A percentile compares a stretch with the other conserved stretches of the same genome.
These are phyloP conservation scores for Notolabrus celidotus DNA, from an alignment of 2,797 vertebrate genomes.

Conservation along the genomic window DNA sequence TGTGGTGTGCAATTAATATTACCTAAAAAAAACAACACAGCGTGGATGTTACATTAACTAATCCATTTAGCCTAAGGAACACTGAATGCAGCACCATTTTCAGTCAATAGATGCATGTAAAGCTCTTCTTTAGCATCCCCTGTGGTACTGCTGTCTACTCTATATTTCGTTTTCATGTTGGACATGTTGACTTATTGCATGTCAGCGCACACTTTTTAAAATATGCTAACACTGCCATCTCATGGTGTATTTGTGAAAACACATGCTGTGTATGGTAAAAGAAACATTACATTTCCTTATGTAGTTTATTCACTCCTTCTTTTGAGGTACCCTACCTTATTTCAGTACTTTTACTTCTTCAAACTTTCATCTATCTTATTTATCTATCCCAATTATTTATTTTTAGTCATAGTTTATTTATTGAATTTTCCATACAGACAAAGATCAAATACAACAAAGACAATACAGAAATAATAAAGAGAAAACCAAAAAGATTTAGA, in stretches of 20 bases:
- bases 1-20: background rate
- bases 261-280: background rate
- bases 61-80: slow-evolving; percentile 10
- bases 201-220: too few species aligned
- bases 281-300: too few species aligned
- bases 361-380: too few species aligned
- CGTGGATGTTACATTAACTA: background rate
- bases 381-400: too few species aligned
- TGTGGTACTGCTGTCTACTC: background rate
- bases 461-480: too few species aligned
- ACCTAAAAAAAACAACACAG: background rate
- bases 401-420: too few species aligned
- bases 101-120: background rate
- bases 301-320: background rate
- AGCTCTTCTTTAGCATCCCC: slow-evolving; percentile 20
- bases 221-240: slow-evolving; percentile 47
- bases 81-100: background rate
- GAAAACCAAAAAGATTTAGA: too few species aligned
- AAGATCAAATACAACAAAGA: too few species aligned
- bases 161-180: slow-evolving; percentile 31
- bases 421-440: too few species aligned
- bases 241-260: slow-evolving; percentile 23
- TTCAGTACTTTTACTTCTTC: too few species aligned
- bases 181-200: too few species aligned
- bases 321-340: background rate